Conservation (phyloP, 1,140 invertebrate genomes). For the Solenopsis invicta region DNA sequence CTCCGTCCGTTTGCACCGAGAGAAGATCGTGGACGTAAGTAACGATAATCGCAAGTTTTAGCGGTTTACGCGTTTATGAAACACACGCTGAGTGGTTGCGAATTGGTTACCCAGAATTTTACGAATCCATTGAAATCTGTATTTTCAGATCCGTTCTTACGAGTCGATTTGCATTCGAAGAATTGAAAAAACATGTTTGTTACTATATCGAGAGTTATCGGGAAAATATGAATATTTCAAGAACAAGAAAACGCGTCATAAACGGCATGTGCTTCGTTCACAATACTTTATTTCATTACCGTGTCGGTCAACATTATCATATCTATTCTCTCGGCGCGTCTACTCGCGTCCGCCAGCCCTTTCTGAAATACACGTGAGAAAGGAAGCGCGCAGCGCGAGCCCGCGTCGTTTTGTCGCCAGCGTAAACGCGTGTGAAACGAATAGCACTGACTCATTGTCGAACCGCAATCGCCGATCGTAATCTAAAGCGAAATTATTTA, state of each 20-base stretch:
- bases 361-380: not conserved
- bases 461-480: not conserved
- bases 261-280: not conserved
- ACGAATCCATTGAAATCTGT: slow-evolving; percentile 1
- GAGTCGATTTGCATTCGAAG: not conserved
- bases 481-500: not conserved
- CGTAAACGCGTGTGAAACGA: not conserved
- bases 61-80: not conserved
- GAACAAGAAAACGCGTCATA: not conserved
- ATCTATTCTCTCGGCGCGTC: slow-evolving; percentile 11
- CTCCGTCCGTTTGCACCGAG: slow-evolving; percentile 13
- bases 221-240: not conserved
- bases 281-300: not conserved
- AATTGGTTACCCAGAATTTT: not conserved
- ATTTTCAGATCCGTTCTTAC: not conserved
- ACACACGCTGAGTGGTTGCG: not conserved
- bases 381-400: not conserved
- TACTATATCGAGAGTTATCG: not conserved
- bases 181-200: not conserved
- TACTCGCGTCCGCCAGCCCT: not conserved
- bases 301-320: not conserved
- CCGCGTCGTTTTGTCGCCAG: not conserved
- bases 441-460: not conserved
- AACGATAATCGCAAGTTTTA: not conserved
- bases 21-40: not conserved